Conservation (phyloP, 1,140 invertebrate species). For the Mactra quadrangularis region DNA sequence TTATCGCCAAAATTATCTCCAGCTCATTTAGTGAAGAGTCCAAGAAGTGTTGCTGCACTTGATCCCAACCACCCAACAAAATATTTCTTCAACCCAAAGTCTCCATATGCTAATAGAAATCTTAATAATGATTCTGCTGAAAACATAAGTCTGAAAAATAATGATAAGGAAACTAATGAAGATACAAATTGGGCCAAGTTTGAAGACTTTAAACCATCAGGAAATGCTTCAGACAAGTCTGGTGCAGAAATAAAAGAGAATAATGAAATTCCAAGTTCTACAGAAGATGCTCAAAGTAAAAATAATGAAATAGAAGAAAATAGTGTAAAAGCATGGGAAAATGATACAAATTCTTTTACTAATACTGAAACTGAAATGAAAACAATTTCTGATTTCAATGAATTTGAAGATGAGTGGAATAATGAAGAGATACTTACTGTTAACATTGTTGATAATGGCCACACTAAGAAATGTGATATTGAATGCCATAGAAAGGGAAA, state of each 20-base stretch:
- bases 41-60: constrained; percentile 10
- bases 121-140: background rate
- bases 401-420: constrained; percentile 24
- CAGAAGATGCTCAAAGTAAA: constrained; percentile 1
- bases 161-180: background rate
- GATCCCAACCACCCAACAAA: background rate
- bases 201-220: constrained; percentile 51
- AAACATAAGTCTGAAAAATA: background rate
- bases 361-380: background rate
- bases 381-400: background rate
- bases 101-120: background rate
- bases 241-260: too few species aligned
- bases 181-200: constrained; percentile 71
- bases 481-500: constrained; percentile 38
- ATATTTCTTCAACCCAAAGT: constrained; percentile 34
- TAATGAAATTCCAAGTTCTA: background rate
- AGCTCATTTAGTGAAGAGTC: constrained; percentile 49
- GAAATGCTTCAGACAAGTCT: too few species aligned
- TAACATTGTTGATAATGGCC: constrained; percentile 62
- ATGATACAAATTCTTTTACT: too few species aligned
- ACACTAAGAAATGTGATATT: constrained; percentile 65
- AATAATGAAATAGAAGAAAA: background rate
- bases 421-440: constrained; percentile 72
- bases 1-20: constrained; percentile 73
- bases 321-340: background rate